A percentile compares a stretch with the other conserved stretches of the same genome.
Conservation (phyloP, 2,888 invertebrate species). For the Ennomos quercinarius region DNA sequence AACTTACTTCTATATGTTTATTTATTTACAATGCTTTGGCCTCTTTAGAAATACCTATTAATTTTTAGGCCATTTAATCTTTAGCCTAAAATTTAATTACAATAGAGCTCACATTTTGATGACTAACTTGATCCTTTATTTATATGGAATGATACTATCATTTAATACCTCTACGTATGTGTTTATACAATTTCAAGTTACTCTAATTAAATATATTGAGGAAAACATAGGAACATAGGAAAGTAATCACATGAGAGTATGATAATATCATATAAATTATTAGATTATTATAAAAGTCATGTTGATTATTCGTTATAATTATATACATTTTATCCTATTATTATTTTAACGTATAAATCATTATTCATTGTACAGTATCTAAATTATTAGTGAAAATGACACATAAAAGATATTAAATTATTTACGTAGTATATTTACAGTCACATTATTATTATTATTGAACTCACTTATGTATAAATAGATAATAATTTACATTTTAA, state of each 20-base stretch:
- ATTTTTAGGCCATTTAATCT: constrained; percentile 37
- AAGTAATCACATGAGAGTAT: constrained; percentile 31
- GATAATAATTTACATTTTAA: too few species aligned
- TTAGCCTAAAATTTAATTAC: constrained; percentile 23
- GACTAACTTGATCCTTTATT: constrained; percentile 31
- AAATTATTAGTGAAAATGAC: constrained; percentile 1
- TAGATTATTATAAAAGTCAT: constrained; percentile 2
- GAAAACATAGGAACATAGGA: constrained; percentile 40
- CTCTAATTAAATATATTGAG: constrained; percentile 20
- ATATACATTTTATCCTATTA: not conserved
- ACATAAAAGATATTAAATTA: not conserved
- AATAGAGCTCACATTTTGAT: constrained; percentile 29
- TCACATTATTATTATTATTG: constrained; percentile 1
- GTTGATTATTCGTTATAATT: not conserved
- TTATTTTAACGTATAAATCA: not conserved
- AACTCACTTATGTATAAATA: too few species aligned
- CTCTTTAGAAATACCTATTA: constrained; percentile 37
- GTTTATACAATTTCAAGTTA: constrained; percentile 22
- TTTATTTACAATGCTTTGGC: constrained; percentile 51
- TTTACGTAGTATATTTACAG: constrained; percentile 36
- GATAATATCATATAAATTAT: constrained; percentile 22
- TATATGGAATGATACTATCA: constrained; percentile 43
- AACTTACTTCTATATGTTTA: not conserved
- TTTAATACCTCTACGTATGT: constrained; percentile 32
- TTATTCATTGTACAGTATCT: constrained; percentile 1